Base-by-base conservation (phyloP, 2,113 vertebrate species). In the Platysteira castanea region DNA sequence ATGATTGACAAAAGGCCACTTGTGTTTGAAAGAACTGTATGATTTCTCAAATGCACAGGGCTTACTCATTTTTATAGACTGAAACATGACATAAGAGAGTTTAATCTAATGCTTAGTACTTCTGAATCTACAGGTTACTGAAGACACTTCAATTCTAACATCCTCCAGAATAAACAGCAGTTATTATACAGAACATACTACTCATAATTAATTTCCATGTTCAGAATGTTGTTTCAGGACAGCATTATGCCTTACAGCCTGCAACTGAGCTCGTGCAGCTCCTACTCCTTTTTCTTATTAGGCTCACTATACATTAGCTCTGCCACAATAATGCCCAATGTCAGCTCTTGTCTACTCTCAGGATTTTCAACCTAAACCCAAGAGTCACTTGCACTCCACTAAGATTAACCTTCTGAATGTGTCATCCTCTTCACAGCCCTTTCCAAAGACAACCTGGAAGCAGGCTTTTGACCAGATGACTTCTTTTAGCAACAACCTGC, bases 161-260 rank as follows among this genome's bases (percentile, higher is more conserved):
- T 24, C 33, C 47, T 65, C 37, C 60, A 79, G 37, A 81, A 52
- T 26, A 87, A 82, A 52, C 30, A 93, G 18, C 49, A 83, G 47
- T n/a, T 39, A 87, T 52, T 71, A 80, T 1, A 65, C 1, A 49
- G 23, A 65, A 89, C 0, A 0, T 41, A 41, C 3, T 1, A 84
- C 13, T 68, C 12, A 3, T 12, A 61, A 41, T 57, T 33, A 9
- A 84, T 57, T 76, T 91, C 37, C 53, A 93, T 5, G 21, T 70
- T 81, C 70, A 22, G 44, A 94, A 71, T 46, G 16, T 57, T 78
- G 75, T 65, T 91, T 74, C 47, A 56, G 56, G 65, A 86, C 78
- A 76, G 78, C 7, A 89, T 27, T 65, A 71, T 42, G n/a, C 6
- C 5, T 30, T 52, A 74, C 24, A 87, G 33, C 19, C 61, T 79